Conservation (phyloP, 53 echinoderm and acorn worm genomes). For the Paracentrotus lividus region DNA sequence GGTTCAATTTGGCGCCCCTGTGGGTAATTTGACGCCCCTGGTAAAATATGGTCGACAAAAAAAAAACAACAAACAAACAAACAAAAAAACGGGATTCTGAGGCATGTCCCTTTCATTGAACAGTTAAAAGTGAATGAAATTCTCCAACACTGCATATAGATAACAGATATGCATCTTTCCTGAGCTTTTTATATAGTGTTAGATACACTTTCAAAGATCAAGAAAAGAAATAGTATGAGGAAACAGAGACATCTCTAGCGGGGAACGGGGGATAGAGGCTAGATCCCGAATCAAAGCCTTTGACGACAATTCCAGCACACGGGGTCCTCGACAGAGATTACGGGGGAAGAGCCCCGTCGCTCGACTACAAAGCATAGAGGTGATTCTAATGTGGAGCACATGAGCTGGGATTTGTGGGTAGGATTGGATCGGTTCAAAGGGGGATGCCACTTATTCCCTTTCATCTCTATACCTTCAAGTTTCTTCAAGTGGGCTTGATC, state of each 20-base stretch:
- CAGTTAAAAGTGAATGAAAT: too few relatives aligned
- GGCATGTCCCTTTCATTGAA: too few relatives aligned
- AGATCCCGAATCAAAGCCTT: constrained; percentile 33
- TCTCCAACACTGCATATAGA: too few relatives aligned
- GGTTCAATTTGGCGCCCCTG: too few relatives aligned
- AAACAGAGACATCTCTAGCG: constrained; percentile 19
- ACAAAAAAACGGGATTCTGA: too few relatives aligned
- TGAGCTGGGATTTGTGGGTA: constrained; percentile 53
- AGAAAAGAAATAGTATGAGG: not conserved
- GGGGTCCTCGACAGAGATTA: constrained; percentile 46
- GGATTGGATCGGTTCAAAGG: constrained; percentile 37
- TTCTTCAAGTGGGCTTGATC: constrained; percentile 33
- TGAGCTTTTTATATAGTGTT: not conserved
- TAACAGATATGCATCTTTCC: not conserved
- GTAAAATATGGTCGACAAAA: too few relatives aligned
- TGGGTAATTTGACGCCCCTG: too few relatives aligned
- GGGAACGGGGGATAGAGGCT: constrained; percentile 14
- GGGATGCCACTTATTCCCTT: constrained; percentile 17
- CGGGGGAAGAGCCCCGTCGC: constrained; percentile 60
- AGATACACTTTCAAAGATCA: constrained; percentile 10
- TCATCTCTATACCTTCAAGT: constrained; percentile 38
- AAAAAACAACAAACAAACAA: too few relatives aligned
- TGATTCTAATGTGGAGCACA: constrained; percentile 44
- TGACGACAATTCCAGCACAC: constrained; percentile 63
- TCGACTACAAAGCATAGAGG: constrained; percentile 52